Evolutionary conservation across 2,888 invertebrate genomes (phyloP).

Genomic region (Drosophila emarginata): DNA sequence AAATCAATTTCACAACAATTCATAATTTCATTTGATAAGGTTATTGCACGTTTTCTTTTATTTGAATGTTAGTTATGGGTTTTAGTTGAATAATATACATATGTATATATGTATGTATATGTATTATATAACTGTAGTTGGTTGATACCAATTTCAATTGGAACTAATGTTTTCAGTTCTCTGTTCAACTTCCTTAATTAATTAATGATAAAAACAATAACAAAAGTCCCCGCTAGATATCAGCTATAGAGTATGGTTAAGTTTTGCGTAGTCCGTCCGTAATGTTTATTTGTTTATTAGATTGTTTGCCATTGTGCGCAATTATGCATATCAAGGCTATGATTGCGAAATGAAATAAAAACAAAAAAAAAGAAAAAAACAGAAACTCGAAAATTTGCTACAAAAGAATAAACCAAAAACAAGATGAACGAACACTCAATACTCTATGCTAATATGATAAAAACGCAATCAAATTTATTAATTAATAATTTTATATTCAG

Average conservation of each 20-base stretch:
- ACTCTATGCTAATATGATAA: too few species aligned
- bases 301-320: constrained; percentile 63
- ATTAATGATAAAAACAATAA: background rate
- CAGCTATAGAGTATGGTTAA: background rate
- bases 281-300: constrained; percentile 39
- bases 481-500: too few species aligned
- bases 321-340: constrained; percentile 66
- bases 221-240: background rate
- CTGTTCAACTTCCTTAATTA: constrained; percentile 10
- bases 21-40: too few species aligned
- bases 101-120: background rate
- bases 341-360: constrained; percentile 47
- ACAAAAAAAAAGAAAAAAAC: constrained; percentile 43
- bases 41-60: too few species aligned
- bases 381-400: too few species aligned
- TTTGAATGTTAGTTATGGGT: too few species aligned
- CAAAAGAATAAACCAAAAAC: too few species aligned
- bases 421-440: too few species aligned
- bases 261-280: constrained; percentile 35
- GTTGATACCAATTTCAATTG: background rate
- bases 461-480: too few species aligned
- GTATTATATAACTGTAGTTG: background rate
- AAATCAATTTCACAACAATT: too few species aligned
- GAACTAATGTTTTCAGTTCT: background rate
- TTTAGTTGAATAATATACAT: too few species aligned